These are phyloP conservation scores for Hydrolagus affinis DNA, from an alignment of 2,113 vertebrate species.

Conservation along the genomic window DNA sequence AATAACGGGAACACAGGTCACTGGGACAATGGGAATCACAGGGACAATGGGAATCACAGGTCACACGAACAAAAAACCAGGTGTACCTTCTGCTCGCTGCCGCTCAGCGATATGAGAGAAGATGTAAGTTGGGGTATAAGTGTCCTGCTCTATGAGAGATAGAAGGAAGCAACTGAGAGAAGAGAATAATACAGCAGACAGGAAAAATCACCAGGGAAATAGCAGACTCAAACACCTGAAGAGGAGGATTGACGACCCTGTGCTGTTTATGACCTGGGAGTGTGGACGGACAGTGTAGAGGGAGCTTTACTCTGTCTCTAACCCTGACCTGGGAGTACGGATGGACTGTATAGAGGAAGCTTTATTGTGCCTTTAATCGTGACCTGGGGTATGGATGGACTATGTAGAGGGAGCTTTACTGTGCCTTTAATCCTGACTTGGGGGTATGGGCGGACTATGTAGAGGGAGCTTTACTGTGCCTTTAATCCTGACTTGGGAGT, in stretches of 20 bases:
- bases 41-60: neutral
- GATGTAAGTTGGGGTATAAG: constrained; percentile 34
- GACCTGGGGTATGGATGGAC: no score
- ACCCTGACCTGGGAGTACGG: no score
- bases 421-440: no score
- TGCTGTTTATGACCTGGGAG: neutral
- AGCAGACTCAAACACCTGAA: neutral
- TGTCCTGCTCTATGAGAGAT: constrained; percentile 24
- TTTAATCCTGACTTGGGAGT: no score
- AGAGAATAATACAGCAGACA: neutral
- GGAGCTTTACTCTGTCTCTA: no score
- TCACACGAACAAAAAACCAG: neutral
- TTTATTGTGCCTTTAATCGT: no score
- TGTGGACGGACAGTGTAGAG: neutral
- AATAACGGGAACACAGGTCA: neutral
- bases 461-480: no score
- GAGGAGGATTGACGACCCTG: neutral
- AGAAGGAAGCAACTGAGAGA: constrained; percentile 1
- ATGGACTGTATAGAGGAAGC: no score
- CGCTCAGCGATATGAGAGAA: constrained; percentile 33
- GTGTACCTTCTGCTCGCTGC: constrained; percentile 27
- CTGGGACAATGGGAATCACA: neutral
- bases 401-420: no score
- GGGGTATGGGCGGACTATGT: no score
- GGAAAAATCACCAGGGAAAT: neutral